Base-by-base conservation (phyloP, 2,797 vertebrate genomes). In the Tachyglossus aculeatus region DNA sequence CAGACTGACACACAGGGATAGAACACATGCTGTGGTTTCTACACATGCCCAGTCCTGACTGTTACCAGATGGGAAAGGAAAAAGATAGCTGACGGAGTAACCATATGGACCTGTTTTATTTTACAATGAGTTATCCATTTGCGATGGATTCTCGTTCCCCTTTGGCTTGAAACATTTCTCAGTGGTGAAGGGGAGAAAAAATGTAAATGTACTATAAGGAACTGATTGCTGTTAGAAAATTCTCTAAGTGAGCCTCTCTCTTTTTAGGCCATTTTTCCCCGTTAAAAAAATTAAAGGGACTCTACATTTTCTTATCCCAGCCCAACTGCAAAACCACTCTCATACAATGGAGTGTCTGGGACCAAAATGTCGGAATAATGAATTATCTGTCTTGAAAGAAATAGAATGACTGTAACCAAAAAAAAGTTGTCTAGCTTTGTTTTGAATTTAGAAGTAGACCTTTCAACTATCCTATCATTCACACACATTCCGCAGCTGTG, bases 1-100 rank as follows among this genome's bases (percentile, higher is more conserved):
- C n/a, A 67, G 56, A 12, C 27, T 37, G 14, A 39, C 36, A 22
- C 41, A 25, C 2, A 6, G 10, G 16, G 27, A 69, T 52, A 48
- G 69, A 74, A 27, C 5, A 25, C 24, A 8, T 1, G 1, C 16
- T 16, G 8, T 13, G 55, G 5, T 62, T 82, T 68, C 50, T 63
- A 62, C 5, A 0, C 38, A 45, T 61, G 50, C 54, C 51, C 78
- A 6, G 1, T 71, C 62, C 72, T 82, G 67, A 87, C 80, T 68
- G 66, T 69, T 72, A 63, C 72, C 78, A 87, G 63, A 85, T 77
- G 68, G 40, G 25, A 75, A 52, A 36, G 43, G 7, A 78, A 85
- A 70, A 45, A 39, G 37, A 77, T 37, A 84, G 29, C 74, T 55
- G 53, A 54, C 68, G 74, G 59, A 69, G 41, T 59, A 56, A 67